Evolutionary conservation across 1,140 invertebrate species (phyloP).

Genomic region (Coenobita brevimanus): DNA sequence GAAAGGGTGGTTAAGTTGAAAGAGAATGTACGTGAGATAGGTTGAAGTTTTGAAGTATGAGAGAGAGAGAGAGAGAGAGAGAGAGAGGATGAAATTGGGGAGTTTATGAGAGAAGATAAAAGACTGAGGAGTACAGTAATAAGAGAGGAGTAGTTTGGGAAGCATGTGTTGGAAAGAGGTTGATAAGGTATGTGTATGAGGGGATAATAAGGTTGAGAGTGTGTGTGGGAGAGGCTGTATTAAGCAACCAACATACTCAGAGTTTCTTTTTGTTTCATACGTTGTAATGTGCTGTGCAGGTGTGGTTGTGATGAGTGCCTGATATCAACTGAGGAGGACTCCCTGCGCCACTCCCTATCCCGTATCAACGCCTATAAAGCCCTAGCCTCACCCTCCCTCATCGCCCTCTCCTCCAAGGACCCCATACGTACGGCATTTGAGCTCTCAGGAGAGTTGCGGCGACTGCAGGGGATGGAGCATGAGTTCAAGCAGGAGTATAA

Average conservation of each 20-base stretch:
- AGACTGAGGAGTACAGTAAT: too few relatives aligned
- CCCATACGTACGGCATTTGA: conserved; percentile 95
- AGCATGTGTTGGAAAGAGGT: too few relatives aligned
- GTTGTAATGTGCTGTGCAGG: conserved; percentile 75
- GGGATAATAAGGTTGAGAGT: too few relatives aligned
- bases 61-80: not conserved
- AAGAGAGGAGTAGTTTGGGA: too few relatives aligned
- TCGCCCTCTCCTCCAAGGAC: conserved; percentile 92
- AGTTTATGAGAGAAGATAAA: not conserved
- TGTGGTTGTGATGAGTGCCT: conserved; percentile 89
- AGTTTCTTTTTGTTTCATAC: too few relatives aligned
- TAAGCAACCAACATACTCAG: too few relatives aligned
- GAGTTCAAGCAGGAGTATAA: conserved; percentile 92
- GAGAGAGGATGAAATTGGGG: not conserved
- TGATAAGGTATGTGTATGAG: too few relatives aligned
- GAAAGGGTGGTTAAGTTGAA: not conserved
- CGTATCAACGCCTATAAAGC: conserved; percentile 96
- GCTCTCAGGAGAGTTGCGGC: conserved; percentile 89
- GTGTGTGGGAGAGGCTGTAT: too few relatives aligned
- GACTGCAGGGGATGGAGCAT: conserved; percentile 90
- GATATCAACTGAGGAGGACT: conserved; percentile 83
- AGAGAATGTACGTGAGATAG: not conserved
- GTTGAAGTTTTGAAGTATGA: not conserved
- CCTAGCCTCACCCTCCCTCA: conserved; percentile 89
- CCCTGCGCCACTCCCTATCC: conserved; percentile 87